Percentiles rank a stretch among this genome's conserved stretches.
These are phyloP conservation scores for Eospalax fontanierii DNA, from an alignment of 2,797 vertebrate species.

Conservation along the genomic window DNA sequence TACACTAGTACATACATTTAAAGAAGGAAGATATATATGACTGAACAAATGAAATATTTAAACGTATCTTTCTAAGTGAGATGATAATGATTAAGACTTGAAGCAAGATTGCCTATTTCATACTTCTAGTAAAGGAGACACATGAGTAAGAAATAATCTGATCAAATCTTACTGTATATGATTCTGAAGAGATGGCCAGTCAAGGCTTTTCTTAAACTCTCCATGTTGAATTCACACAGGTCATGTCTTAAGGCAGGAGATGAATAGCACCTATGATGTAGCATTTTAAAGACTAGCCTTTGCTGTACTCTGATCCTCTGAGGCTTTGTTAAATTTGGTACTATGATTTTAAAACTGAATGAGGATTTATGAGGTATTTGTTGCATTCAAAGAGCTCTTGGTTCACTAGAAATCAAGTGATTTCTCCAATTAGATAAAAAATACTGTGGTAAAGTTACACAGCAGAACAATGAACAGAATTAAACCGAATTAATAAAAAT, in stretches of 20 bases:
- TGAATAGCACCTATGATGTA: background rate
- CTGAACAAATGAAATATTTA: background rate
- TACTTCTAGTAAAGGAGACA: background rate
- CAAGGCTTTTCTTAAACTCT: background rate
- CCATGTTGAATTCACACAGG: background rate
- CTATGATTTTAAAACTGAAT: background rate
- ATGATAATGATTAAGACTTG: background rate
- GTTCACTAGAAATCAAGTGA: background rate
- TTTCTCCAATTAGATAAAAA: background rate
- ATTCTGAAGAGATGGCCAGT: background rate
- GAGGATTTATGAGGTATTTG: background rate
- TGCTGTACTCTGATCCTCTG: background rate
- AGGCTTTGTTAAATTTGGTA: background rate
- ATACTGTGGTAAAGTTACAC: background rate
- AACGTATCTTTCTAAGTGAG: background rate
- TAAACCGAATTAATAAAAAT: background rate
- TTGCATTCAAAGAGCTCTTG: background rate
- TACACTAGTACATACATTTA: background rate
- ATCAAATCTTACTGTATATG: background rate
- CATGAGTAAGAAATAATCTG: background rate
- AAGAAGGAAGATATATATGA: background rate
- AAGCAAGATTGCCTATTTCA: background rate
- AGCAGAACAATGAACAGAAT: background rate
- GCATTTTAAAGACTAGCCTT: too few species aligned
- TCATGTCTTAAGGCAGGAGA: background rate